A percentile compares a stretch with the other conserved stretches of the same genome.
Conservation (phyloP, 2,113 vertebrate species). For the Marcusenius ussheri region DNA sequence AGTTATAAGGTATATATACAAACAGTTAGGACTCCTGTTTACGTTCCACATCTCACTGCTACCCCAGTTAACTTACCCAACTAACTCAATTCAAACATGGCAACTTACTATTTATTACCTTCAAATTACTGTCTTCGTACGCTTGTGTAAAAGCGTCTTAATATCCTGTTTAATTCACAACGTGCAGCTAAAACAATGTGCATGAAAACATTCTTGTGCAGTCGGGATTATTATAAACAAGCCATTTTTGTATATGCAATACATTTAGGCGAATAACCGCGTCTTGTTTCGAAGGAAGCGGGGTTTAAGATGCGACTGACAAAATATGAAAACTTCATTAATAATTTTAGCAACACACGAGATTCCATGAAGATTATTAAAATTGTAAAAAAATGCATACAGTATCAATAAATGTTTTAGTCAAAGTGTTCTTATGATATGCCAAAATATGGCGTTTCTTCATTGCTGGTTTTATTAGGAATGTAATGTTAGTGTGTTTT, state of each 20-base stretch:
- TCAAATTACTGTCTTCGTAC: background rate
- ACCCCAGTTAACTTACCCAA: background rate
- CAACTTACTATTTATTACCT: background rate
- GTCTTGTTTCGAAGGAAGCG: background rate
- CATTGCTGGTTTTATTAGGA: background rate
- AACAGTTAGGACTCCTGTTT: background rate
- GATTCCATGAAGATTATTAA: background rate
- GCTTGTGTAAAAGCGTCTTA: background rate
- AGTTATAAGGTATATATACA: conserved; percentile 38
- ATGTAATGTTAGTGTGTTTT: background rate
- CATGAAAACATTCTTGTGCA: background rate
- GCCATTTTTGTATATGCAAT: background rate
- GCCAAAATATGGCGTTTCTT: background rate
- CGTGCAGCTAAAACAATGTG: background rate
- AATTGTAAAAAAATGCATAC: background rate
- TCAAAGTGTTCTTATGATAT: background rate
- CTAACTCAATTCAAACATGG: background rate
- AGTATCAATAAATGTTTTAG: background rate
- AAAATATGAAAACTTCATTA: background rate
- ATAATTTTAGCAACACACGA: background rate
- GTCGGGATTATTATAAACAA: background rate
- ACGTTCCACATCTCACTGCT: background rate
- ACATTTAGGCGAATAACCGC: background rate
- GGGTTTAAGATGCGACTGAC: background rate
- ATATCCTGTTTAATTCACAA: background rate